Conservation (phyloP, 37 sponge, comb jelly and placozoan species). For the Cliona cf. orientalis region DNA sequence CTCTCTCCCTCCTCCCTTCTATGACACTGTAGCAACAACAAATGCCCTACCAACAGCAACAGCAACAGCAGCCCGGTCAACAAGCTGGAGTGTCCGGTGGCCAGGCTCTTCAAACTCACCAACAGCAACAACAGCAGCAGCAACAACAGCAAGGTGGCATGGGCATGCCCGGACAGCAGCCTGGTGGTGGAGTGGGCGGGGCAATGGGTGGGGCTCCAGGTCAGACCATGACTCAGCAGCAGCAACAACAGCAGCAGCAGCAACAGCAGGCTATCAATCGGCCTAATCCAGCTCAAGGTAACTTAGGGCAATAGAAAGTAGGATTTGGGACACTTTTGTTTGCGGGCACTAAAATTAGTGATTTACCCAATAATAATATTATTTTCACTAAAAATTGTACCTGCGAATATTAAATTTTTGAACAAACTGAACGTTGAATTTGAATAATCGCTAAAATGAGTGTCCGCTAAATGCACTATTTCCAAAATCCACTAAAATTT, state of each 20-base stretch:
- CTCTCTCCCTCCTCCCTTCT: not conserved
- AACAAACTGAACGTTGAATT: too few relatives aligned
- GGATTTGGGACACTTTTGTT: too few relatives aligned
- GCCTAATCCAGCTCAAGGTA: too few relatives aligned
- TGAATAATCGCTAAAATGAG: too few relatives aligned
- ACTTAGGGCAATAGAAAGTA: too few relatives aligned
- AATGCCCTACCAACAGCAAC: not conserved
- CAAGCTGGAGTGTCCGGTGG: not conserved
- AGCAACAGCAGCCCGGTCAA: conserved; percentile 5
- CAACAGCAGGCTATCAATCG: too few relatives aligned
- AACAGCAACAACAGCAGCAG: conserved; percentile 8
- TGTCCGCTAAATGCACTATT: too few relatives aligned
- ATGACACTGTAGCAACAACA: conserved; percentile 49
- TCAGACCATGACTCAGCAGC: not conserved
- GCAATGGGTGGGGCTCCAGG: conserved; percentile 1
- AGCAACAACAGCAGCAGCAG: not conserved
- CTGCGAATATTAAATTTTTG: too few relatives aligned
- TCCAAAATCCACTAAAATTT: too few relatives aligned
- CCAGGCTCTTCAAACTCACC: not conserved
- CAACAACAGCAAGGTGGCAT: conserved; percentile 6
- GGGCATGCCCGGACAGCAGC: not conserved
- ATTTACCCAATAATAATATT: too few relatives aligned
- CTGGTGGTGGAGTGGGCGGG: not conserved
- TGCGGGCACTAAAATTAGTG: too few relatives aligned
- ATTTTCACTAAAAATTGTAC: too few relatives aligned